Evolutionary conservation across 2,113 vertebrate genomes (phyloP).

Genomic region (Crotalus horridus): DNA sequence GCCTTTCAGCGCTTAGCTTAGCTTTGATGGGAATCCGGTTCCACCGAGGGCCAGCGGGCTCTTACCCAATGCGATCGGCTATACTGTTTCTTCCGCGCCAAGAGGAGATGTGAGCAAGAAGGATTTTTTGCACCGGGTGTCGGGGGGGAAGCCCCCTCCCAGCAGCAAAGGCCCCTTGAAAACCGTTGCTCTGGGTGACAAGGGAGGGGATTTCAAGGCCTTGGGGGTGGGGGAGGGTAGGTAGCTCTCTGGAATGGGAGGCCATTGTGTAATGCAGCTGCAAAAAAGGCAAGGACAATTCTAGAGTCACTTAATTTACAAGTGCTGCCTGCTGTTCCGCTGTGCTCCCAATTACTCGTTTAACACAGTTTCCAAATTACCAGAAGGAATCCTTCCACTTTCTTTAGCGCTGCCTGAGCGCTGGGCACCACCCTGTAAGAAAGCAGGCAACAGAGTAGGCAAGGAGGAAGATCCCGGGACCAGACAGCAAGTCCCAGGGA

Average conservation of each 20-base stretch:
- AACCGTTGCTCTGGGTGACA: neutral
- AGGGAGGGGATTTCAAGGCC: neutral
- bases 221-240: neutral
- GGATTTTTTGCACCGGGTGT: neutral
- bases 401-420: neutral
- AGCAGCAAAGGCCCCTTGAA: neutral
- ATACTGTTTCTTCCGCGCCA: neutral
- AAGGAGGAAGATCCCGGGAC: neutral
- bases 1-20: neutral
- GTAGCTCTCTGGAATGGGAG: neutral
- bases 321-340: neutral
- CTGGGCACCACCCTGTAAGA: neutral
- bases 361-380: neutral
- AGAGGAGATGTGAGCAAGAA: no score
- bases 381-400: neutral
- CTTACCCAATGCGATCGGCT: neutral
- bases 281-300: neutral
- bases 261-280: neutral
- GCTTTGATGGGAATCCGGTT: neutral
- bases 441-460: neutral
- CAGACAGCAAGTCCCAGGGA: neutral
- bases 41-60: neutral
- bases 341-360: neutral
- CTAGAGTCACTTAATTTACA: neutral
- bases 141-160: neutral